Evolutionary conservation across 2,797 vertebrate genomes (phyloP).

Genomic region (Rachycentron canadum): DNA sequence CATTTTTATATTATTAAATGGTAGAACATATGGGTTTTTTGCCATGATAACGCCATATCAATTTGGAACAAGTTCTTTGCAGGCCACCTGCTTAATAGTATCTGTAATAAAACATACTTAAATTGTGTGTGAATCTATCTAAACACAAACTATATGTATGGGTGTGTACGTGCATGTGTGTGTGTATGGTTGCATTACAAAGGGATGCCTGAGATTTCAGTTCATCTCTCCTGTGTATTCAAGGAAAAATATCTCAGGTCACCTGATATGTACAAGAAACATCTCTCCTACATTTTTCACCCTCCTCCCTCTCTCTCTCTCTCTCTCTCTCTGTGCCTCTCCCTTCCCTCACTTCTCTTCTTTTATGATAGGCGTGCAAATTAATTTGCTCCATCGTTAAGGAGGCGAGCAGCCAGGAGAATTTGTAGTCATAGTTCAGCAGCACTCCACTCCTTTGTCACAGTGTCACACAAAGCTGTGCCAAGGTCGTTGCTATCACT

Average conservation of each 20-base stretch:
- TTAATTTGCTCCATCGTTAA: constrained; percentile 78
- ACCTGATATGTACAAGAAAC: constrained; percentile 50
- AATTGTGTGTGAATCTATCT: background rate
- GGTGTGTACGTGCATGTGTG: constrained; percentile 4
- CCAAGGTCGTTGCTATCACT: constrained; percentile 57
- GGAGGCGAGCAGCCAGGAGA: constrained; percentile 60
- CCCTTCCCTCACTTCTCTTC: constrained; percentile 15
- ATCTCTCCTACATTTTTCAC: background rate
- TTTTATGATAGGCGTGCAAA: constrained; percentile 73
- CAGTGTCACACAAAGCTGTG: constrained; percentile 48
- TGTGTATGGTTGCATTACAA: background rate
- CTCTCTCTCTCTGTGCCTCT: background rate
- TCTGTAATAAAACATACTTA: background rate
- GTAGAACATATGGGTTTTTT: background rate
- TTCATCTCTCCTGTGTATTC: constrained; percentile 38
- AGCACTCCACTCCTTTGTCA: constrained; percentile 56
- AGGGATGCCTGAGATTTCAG: constrained; percentile 20
- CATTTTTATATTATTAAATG: too few relatives aligned
- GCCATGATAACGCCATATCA: background rate
- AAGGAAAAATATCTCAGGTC: constrained; percentile 62
- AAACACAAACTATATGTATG: background rate
- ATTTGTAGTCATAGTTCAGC: constrained; percentile 64
- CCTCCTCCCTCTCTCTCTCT: background rate
- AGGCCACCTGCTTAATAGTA: background rate
- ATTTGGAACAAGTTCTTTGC: background rate